Conservation (phyloP, 2,113 vertebrate species). For the Nibea coibor region DNA sequence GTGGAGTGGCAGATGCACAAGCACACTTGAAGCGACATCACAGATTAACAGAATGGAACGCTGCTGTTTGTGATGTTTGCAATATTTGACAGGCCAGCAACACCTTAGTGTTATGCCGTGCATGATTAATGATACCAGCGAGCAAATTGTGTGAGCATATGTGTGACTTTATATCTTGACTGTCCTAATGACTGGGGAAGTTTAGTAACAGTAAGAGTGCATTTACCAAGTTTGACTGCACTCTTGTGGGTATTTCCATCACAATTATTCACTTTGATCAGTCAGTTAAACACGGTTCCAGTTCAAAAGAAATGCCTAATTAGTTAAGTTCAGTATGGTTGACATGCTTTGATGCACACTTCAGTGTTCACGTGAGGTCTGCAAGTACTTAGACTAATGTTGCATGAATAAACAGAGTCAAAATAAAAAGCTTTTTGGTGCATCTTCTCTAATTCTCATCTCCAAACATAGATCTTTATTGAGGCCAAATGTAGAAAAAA, state of each 20-base stretch:
- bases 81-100: conserved; percentile 7
- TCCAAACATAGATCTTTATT: conserved; percentile 16
- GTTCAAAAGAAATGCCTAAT: conserved; percentile 21
- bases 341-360: conserved; percentile 17
- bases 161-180: neutral
- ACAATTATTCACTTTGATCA: conserved; percentile 49
- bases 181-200: neutral
- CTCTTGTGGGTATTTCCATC: neutral
- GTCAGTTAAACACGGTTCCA: neutral
- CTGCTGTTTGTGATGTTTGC: conserved; percentile 17
- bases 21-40: conserved; percentile 12
- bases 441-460: neutral
- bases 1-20: conserved; percentile 3
- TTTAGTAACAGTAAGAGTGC: neutral
- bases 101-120: conserved; percentile 11
- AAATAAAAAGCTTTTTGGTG: neutral
- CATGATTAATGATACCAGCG: conserved; percentile 22
- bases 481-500: neutral
- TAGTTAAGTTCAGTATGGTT: conserved; percentile 5
- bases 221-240: neutral
- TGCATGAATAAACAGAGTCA: neutral
- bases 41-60: conserved; percentile 10
- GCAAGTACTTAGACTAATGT: neutral
- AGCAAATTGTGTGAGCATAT: neutral
- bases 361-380: conserved; percentile 3